Base-by-base conservation (phyloP, 2,797 vertebrate species). In the Sarcophilus harrisii region DNA sequence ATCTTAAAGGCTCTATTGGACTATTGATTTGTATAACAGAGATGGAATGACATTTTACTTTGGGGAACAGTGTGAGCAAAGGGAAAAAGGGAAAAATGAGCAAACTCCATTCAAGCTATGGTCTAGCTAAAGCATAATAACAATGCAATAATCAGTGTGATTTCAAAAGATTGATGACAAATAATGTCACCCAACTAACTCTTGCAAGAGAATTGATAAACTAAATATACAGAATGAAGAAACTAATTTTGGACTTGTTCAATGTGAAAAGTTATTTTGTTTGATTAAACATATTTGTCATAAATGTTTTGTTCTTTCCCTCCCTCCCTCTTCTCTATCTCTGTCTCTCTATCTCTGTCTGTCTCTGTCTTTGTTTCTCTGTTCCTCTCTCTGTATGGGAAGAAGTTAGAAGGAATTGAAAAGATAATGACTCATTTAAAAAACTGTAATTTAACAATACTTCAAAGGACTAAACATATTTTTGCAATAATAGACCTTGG, bases 401-500 rank as follows among this genome's bases (percentile, higher is more conserved):
- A 81, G 38, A 81, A 38, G n/a, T 6, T 81, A 24, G 18, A n/a
- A 81, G 66, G 21, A 24, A 81, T 54, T 54, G 18, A 45, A 38
- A 8, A 45, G 24, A 21, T 38, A 38, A 73, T 18, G 21, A 27
- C 10, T 24, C 73, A 21, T 45, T 81, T 16, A 27, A 30, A 45
- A 81, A 81, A 73, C 6, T 81, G 73, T 0, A 45, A 81, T 81
- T 81, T 45, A 38, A 45, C 6, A 81, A 81, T 81, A 45, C 9
- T 6, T 9, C 73, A 81, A 45, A 81, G 73, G 0, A 81, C 9
- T 2, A 81, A 81, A 27, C 8, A 45, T 24, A 81, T 81, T 81
- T 45, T 81, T 45, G 73, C n/a, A n/a, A n/a, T n/a, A 99, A 99
- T 99, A 99, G 99, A 99, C 99, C 99, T 99, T 99, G 99, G 99